Base-by-base conservation (phyloP, 2,888 invertebrate species). In the Philopedon plagiatum region DNA sequence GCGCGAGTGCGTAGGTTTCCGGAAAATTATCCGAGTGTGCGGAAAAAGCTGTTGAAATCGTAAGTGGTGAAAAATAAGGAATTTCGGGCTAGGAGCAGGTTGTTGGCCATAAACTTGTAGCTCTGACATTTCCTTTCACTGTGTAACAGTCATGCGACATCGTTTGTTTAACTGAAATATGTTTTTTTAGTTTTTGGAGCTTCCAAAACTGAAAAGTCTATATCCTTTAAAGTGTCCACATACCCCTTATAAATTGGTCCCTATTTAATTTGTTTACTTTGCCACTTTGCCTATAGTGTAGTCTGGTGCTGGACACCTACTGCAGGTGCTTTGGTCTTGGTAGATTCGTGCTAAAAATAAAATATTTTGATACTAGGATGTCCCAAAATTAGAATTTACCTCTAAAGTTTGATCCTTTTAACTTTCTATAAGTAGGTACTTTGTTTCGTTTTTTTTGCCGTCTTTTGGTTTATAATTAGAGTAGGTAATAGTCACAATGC, bases 81-180 rank as follows among this genome's bases (percentile, higher is more conserved):
- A 67, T 66, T 57, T 70, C 51, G 18, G 23, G 29, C 23, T 68
- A 70, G 64, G 76, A 81, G 80, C 82, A 83, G 83, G 82, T 82
- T 81, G 82, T 82, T 82, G 81, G 80, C 81, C 81, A 80, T 82
- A 83, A 83, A 83, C 81, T 83, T 82, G 81, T 78, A 81, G 75
- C 75, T 80, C 78, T 82, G 81, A 82, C 81, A 81, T 81, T 81
- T 82, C 82, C 83, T 83, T 83, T 82, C 82, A 83, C 82, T 72
- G 71, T 72, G 71, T 37, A 62, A 34, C 65, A 71, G 74, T 74
- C 74, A 74, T 74, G 74, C 66, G 74, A 74, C 66, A 67, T 58
- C 44, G 62, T 60, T 73, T 70, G 66, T 61, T 73, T 73, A 56
- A 32, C 21, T 41, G 19, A 69, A 69, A 73, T 65, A 57, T 62